phyloP scores from a whole-genome alignment of 2,113 vertebrate genomes.

The Columba janthina region DNA sequence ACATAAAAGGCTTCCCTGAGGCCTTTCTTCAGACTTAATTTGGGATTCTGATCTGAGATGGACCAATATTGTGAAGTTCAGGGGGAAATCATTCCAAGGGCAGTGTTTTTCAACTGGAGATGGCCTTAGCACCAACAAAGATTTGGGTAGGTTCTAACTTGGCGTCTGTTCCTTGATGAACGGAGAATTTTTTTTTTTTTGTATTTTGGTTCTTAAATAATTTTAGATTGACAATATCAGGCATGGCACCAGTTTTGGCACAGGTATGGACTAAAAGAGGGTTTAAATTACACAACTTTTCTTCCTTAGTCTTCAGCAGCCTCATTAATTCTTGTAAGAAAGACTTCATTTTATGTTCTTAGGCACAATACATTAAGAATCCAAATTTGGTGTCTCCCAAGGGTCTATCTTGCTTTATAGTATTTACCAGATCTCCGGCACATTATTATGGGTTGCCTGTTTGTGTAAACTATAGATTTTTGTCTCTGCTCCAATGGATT shows the following conservation, averaged over 20 bases:
- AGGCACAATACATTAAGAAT: background rate
- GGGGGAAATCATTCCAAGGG: background rate
- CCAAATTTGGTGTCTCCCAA: background rate
- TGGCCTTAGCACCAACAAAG: background rate
- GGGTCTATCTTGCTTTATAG: background rate
- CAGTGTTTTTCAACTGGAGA: background rate
- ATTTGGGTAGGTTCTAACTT: background rate
- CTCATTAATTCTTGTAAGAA: background rate
- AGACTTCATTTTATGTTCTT: background rate
- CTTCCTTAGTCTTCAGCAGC: background rate
- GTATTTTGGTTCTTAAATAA: background rate
- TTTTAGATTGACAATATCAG: background rate
- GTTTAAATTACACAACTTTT: background rate
- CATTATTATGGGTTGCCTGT: background rate
- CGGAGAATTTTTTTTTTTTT: background rate
- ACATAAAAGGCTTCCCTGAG: background rate
- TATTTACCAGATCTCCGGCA: background rate
- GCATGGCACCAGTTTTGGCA: background rate
- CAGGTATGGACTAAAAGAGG: background rate
- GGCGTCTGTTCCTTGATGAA: background rate
- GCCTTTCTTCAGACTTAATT: background rate
- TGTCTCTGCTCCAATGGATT: background rate
- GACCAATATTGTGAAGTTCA: background rate
- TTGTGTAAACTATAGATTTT: background rate
- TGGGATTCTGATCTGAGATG: background rate